Evolutionary conservation across 2,113 vertebrate genomes (phyloP), one percentile per base, ranked within the genome.

Genomic region (Acrocephalus arundinaceus): DNA sequence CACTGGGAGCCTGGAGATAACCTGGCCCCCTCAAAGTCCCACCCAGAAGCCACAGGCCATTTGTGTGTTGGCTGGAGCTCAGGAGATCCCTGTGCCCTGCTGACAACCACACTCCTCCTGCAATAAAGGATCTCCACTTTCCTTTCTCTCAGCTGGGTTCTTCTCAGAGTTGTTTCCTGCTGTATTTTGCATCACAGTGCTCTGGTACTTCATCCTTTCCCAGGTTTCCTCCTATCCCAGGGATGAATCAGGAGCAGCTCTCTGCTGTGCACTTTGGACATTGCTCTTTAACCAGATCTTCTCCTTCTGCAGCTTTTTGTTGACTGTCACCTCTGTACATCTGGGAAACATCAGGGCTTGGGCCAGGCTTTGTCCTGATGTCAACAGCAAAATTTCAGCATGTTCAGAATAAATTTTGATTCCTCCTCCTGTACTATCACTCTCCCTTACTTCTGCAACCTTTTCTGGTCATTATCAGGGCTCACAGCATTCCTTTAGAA

Each of bases 1-100:
- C 3, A 0, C 1, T 15, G 39, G 33, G 51, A 37, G 33, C 45
- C 27, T 18, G 6, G 25, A 55, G 52, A 67, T 59, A 35, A 0
- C 14, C n/a, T 24, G 28, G 27, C 7, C 6, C 27, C 17, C 33
- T 71, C 46, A 1, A 4, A 8, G 27, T 70, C 55, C 70, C 61
- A 51, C n/a, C 20, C 71, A 45, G 72, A 21, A 68, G 18, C 35
- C 4, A 1, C 41, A n/a, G 74, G 9, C 65, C 21, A 3, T 23
- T n/a, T 74, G 1, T 4, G 43, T 73, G 43, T 57, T 15, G 27
- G 27, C 20, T 61, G 45, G 46, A 61, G 59, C 81, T 73, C n/a
- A 10, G n/a, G 82, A n/a, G 49, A 11, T 43, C 28, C 1, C 31
- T 16, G 20, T 20, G 15, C 41, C 22, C 17, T 7, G 1, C 10